Evolutionary conservation across 2,113 vertebrate genomes (phyloP), one percentile per base, ranked within the genome.

Genomic region (Ammodytes dubius): DNA sequence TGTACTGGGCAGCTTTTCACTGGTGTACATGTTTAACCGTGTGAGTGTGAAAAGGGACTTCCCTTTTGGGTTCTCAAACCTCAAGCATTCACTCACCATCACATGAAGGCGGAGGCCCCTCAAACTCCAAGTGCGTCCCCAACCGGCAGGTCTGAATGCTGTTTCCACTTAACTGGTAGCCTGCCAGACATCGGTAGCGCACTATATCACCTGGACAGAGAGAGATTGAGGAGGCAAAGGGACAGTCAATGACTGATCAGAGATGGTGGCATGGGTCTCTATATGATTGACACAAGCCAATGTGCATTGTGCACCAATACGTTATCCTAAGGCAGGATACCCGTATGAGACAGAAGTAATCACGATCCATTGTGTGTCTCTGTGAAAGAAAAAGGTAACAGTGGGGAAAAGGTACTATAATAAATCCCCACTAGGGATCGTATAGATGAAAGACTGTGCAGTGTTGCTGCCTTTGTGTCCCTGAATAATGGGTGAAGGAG

Each of bases 111-210:
- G 97, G 98, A 35, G 97, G 97, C 1, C 97, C 98, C 77, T 97
- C 96, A 60, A 99, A 99, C 89, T 99, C 97, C 6, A 99, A 95
- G 42, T 96, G 95, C 0, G 96, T 97, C 54, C 97, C 96, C 2
- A 99, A 89, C 2, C 95, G 96, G 93, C 98, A 99, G 47, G 97
- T 98, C 82, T 97, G 93, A 77, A 99, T 98, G 89, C 96, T 97
- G 80, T 91, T 98, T 5, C 98, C 98, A 42, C 94, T 95, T 77
- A 99, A 88, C 60, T 96, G 97, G 75, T 97, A 99, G 65, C 98
- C 98, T 1, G 97, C 96, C 15, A 99, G 95, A 91, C 98, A 99
- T 56, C 96, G 91, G 91, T 99, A 99, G 61, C 97, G 96, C 71
- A 99, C 97, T 1, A 98, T 95, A 79, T 99, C 97, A 87, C 97